A percentile compares a stretch with the other conserved stretches of the same genome.
phyloP scores from a whole-genome alignment of 2,797 vertebrate species.

The Galagoides demidoff region DNA sequence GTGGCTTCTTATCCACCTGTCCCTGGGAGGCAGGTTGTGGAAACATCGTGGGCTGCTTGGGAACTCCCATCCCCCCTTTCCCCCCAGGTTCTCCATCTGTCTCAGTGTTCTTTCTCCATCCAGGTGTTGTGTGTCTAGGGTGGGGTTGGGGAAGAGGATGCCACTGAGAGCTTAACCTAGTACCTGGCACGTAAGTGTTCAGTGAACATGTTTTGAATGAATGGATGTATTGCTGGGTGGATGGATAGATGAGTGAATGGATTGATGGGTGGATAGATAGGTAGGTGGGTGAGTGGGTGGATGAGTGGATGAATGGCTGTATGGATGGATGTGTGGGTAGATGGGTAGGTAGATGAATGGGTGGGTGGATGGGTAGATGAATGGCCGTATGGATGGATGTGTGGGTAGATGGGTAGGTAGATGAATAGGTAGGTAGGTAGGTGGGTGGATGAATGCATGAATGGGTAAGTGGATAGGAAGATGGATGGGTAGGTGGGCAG shows the following conservation, averaged over 20 bases:
- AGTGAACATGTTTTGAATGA: neutral
- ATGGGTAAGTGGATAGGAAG: no score
- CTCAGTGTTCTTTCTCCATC: neutral
- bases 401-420: neutral
- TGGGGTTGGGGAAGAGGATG: no score
- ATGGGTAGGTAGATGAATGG: neutral
- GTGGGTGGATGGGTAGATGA: fast-evolving
- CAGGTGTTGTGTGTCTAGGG: neutral
- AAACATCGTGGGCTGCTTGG: neutral
- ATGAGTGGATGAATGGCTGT: neutral
- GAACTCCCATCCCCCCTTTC: no score
- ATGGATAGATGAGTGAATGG: neutral
- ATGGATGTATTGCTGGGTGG: no score
- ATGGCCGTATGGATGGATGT: neutral
- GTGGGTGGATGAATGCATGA: neutral
- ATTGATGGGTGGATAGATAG: neutral
- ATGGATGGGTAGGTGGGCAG: fast-evolving
- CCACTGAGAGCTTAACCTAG: neutral
- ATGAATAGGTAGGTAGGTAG: fast-evolving
- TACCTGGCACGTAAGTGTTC: neutral
- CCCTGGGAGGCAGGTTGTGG: neutral
- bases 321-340: neutral
- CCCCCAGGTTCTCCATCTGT: no score
- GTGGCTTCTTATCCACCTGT: neutral
- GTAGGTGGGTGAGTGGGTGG: neutral